A percentile compares a stretch with the other conserved stretches of the same genome.
phyloP scores from a whole-genome alignment of 2,888 invertebrate genomes.

The Cheilosia soror region DNA sequence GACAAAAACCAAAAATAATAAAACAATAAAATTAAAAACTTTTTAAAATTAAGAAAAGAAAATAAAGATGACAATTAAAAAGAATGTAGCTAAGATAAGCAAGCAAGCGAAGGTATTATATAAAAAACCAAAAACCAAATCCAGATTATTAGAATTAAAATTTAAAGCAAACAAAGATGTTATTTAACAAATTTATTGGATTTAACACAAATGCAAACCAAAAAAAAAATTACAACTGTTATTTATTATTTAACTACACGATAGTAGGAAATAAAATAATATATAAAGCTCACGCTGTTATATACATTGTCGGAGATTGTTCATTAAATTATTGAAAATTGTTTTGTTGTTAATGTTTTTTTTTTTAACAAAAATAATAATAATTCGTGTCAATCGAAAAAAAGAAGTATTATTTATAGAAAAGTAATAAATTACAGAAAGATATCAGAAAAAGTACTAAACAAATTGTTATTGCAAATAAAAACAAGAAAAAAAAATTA shows the following conservation, averaged over 20 bases:
- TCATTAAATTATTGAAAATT: slow-evolving; percentile 43
- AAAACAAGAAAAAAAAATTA: slow-evolving; percentile 37
- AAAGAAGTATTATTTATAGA: slow-evolving; percentile 67
- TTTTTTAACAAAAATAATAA: slow-evolving; percentile 15
- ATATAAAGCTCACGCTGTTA: slow-evolving; percentile 52
- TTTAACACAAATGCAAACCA: slow-evolving; percentile 12
- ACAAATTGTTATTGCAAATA: slow-evolving; percentile 64
- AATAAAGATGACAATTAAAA: slow-evolving; percentile 16
- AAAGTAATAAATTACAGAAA: slow-evolving; percentile 46
- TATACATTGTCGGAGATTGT: slow-evolving; percentile 46
- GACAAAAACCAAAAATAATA: slow-evolving; percentile 53
- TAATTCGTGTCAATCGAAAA: slow-evolving; percentile 60
- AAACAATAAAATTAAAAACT: slow-evolving; percentile 1
- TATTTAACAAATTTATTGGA: slow-evolving; percentile 52
- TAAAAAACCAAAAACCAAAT: slow-evolving; percentile 37
- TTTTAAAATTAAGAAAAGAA: slow-evolving; percentile 22
- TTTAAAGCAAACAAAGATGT: slow-evolving; percentile 38
- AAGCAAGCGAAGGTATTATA: slow-evolving; percentile 65
- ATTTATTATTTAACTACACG: slow-evolving; percentile 67
- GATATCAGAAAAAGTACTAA: slow-evolving; percentile 52
- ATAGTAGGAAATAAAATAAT: slow-evolving; percentile 20
- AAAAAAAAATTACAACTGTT: slow-evolving; percentile 46
- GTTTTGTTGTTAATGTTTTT: slow-evolving; percentile 36
- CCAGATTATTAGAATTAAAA: slow-evolving; percentile 30
- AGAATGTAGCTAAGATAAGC: slow-evolving; percentile 47